phyloP scores from a whole-genome alignment of 2,888 invertebrate genomes.

The Tachystola acroxantha region DNA sequence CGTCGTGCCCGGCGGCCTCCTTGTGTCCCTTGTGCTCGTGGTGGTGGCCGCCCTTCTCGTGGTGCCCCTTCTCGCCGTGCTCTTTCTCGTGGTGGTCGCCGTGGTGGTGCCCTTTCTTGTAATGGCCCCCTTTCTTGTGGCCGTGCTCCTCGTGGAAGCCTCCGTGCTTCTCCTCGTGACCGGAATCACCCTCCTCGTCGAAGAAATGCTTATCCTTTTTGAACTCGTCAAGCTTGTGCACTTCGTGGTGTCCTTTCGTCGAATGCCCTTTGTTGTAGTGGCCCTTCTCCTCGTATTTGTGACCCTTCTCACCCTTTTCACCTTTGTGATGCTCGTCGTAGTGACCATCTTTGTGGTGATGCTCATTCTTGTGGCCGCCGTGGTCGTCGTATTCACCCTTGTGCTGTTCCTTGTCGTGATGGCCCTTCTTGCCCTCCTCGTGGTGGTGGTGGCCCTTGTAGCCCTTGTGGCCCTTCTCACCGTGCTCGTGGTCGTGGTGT shows the following conservation, averaged over 20 bases:
- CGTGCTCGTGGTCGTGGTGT: constrained; percentile 81
- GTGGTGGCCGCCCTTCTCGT: constrained; percentile 89
- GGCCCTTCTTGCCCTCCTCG: constrained; percentile 84
- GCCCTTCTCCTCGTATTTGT: constrained; percentile 82
- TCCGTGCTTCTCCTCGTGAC: constrained; percentile 89
- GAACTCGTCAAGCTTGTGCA: constrained; percentile 91
- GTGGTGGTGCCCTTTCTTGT: constrained; percentile 89
- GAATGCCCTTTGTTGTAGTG: constrained; percentile 91
- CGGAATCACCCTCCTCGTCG: constrained; percentile 90
- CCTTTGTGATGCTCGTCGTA: constrained; percentile 81
- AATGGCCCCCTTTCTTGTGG: constrained; percentile 89
- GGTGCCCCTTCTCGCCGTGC: constrained; percentile 88
- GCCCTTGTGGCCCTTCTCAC: constrained; percentile 84
- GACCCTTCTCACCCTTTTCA: constrained; percentile 82
- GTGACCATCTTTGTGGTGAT: constrained; percentile 82
- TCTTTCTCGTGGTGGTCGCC: constrained; percentile 86
- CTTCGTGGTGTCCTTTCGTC: constrained; percentile 91
- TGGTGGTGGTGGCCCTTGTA: constrained; percentile 84
- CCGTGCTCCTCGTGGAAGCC: constrained; percentile 88
- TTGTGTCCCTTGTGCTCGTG: constrained; percentile 89
- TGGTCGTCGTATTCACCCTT: constrained; percentile 80
- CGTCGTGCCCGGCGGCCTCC: constrained; percentile 86
- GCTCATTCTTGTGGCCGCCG: constrained; percentile 79
- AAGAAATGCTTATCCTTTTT: constrained; percentile 93
- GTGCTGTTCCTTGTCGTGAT: constrained; percentile 84